Conservation (phyloP, 2,888 invertebrate genomes). For the Taphrorychus bicolor region DNA sequence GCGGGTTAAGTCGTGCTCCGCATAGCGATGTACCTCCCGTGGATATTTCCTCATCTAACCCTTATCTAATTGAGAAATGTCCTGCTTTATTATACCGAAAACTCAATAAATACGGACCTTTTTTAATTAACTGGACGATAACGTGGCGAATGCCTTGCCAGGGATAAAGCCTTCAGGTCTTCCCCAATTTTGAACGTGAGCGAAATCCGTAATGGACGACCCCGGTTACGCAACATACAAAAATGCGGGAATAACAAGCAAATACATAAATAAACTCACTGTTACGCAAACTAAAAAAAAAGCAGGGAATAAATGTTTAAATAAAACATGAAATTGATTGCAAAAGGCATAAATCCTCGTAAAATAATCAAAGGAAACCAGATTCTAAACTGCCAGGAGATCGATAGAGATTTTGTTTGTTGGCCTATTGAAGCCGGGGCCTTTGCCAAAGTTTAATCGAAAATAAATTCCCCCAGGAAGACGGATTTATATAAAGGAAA, state of each 20-base stretch:
- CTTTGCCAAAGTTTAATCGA: slow-evolving; percentile 24
- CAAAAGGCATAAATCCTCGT: slow-evolving; percentile 25
- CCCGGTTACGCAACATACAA: neutral
- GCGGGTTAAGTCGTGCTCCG: slow-evolving; percentile 54
- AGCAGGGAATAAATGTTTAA: slow-evolving; percentile 29
- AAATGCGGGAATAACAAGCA: neutral
- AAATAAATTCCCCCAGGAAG: slow-evolving; percentile 17
- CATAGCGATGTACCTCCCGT: slow-evolving; percentile 52
- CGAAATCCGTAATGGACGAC: neutral
- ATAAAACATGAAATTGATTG: slow-evolving; percentile 20
- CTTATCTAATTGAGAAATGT: slow-evolving; percentile 47
- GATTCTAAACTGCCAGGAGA: slow-evolving; percentile 30
- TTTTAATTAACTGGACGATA: slow-evolving; percentile 38
- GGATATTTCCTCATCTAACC: slow-evolving; percentile 46
- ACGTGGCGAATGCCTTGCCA: no score
- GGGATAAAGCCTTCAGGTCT: slow-evolving; percentile 13
- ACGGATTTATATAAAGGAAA: slow-evolving; percentile 29
- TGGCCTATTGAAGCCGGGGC: slow-evolving; percentile 24
- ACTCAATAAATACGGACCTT: slow-evolving; percentile 40
- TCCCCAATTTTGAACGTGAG: slow-evolving; percentile 11
- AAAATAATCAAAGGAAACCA: slow-evolving; percentile 34
- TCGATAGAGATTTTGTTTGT: slow-evolving; percentile 34
- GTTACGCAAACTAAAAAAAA: neutral
- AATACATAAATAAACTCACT: neutral
- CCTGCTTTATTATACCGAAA: slow-evolving; percentile 46